A percentile compares a stretch with the other conserved stretches of the same genome.
Conservation (phyloP, 2,888 invertebrate species). For the Lasioglossum malachurum region DNA sequence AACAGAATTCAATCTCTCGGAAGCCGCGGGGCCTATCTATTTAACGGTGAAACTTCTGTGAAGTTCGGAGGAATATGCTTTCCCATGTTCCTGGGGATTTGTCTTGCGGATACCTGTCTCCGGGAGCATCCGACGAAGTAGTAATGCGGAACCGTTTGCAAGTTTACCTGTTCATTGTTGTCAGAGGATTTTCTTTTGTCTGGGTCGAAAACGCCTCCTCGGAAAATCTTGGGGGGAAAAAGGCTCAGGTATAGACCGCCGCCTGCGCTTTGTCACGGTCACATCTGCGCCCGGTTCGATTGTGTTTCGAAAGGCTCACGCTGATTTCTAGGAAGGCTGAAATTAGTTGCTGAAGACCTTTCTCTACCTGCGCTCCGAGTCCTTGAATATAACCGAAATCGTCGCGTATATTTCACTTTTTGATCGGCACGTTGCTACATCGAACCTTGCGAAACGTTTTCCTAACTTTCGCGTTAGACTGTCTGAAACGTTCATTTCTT, state of each 20-base stretch:
- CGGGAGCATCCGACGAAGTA: not conserved
- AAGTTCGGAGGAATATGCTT: not conserved
- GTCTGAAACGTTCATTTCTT: not conserved
- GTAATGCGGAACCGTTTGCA: constrained; percentile 13
- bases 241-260: constrained; percentile 58
- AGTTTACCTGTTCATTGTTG: constrained; percentile 28
- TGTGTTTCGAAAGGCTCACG: constrained; percentile 60
- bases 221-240: constrained; percentile 62
- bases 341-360: constrained; percentile 56
- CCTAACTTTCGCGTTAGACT: constrained; percentile 5
- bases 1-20: not conserved
- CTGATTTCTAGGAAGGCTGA: constrained; percentile 77
- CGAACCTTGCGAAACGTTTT: constrained; percentile 2
- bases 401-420: constrained; percentile 28
- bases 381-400: constrained; percentile 30
- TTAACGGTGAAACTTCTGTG: constrained; percentile 8
- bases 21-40: not conserved
- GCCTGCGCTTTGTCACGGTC: constrained; percentile 30
- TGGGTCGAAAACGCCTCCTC: constrained; percentile 37
- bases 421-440: constrained; percentile 22
- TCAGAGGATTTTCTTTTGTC: constrained; percentile 40
- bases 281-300: constrained; percentile 70
- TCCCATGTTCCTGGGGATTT: not conserved
- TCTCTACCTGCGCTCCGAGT: constrained; percentile 50
- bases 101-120: constrained; percentile 5